A percentile compares a stretch with the other conserved stretches of the same genome.
phyloP scores from a whole-genome alignment of 2,797 vertebrate genomes.

The Neostethus bicornis region DNA sequence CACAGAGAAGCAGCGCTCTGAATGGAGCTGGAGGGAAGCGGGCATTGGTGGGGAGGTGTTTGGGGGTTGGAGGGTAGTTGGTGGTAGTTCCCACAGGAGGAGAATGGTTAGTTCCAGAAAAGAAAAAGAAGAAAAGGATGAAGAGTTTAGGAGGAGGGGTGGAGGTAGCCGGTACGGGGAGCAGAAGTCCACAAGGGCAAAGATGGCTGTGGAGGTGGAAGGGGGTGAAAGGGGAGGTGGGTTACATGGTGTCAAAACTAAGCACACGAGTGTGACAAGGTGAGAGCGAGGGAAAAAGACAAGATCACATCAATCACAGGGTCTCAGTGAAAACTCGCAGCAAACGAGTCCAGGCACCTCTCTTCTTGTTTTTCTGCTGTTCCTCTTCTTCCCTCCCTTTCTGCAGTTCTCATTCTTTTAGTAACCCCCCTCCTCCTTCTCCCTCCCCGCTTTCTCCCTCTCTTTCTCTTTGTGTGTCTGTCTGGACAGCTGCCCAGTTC shows the following conservation, averaged over 20 bases:
- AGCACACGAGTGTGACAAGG: constrained; percentile 48
- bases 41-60: constrained; percentile 28
- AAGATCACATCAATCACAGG: constrained; percentile 82
- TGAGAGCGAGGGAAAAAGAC: constrained; percentile 53
- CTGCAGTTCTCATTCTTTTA: constrained; percentile 65
- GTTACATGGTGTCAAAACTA: constrained; percentile 75
- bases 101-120: constrained; percentile 79
- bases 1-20: constrained; percentile 80
- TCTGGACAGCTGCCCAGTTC: constrained; percentile 98
- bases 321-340: constrained; percentile 77
- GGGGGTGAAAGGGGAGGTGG: constrained; percentile 63
- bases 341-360: constrained; percentile 72
- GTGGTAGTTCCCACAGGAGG: constrained; percentile 82
- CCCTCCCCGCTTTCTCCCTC: constrained; percentile 40
- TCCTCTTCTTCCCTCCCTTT: constrained; percentile 55
- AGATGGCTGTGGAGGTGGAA: constrained; percentile 27
- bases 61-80: constrained; percentile 26
- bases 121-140: constrained; percentile 68
- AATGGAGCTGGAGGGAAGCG: constrained; percentile 85
- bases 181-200: constrained; percentile 68
- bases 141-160: constrained; percentile 48
- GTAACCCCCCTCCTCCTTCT: constrained; percentile 35
- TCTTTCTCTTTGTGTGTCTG: constrained; percentile 75
- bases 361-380: constrained; percentile 70
- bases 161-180: constrained; percentile 42